Base-by-base conservation (phyloP, 2,888 invertebrate species). In the Metacarcinus magister region DNA sequence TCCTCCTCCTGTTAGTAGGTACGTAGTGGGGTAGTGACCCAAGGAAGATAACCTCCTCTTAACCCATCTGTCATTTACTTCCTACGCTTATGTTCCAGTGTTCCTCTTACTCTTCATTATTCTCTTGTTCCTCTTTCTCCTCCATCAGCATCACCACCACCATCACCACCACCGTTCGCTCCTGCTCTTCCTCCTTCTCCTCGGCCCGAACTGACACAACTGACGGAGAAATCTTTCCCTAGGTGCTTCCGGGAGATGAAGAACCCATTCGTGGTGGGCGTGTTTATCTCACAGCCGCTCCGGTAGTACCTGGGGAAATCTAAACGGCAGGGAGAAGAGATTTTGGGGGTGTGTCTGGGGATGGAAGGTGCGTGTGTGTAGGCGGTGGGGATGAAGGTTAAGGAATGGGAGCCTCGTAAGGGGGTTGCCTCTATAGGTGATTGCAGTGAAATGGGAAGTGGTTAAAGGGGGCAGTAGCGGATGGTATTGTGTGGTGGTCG, bases 181-280 rank as follows among this genome's bases (percentile, higher is more conserved):
- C 82, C 82, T 82, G 32, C 32, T 82, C 19, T 32, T 32, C 32
- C 5, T 32, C 28, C 82, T 82, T 7, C 82, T 82, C 4, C 82
- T 32, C 82, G 8, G 54, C 28, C 8, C 32, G 82, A 82, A 82
- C 32, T 82, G 82, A 82, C 82, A 82, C 82, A 82, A 32, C 32
- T 82, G 82, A 82, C 82, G 32, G 82, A 82, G 32, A 82, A 28
- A 82, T 82, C 32, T 82, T 82, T 82, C 32, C 82, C 32, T 13
- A 19, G 82, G 13, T 28, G 32, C 28, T 32, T 82, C 32, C 82
- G 3, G 82, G 32, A 82, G 82, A 82, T 82, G 32, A 82, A 82
- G 32, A 32, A 82, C 82, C 82, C 82, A 82, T 82, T 82, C 82
- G 82, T 82, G 82, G 28, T 82, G 82, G 82, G 28, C 82, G 82